Evolutionary conservation across 2,113 vertebrate genomes (phyloP).

Genomic region (Serranochromis macrocephalus): DNA sequence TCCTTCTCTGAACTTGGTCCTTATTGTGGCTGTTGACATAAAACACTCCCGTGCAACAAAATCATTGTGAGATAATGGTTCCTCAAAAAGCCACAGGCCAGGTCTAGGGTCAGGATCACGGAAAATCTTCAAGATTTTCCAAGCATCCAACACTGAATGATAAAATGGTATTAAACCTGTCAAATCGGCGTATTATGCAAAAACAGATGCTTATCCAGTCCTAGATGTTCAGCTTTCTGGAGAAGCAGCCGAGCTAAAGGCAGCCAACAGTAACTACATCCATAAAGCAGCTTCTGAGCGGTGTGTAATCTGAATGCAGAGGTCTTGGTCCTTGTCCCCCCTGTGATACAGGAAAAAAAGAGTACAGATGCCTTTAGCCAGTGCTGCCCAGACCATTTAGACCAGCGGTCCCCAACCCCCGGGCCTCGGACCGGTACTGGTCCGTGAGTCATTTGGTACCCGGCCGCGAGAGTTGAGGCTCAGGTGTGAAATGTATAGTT

Average conservation of each 20-base stretch:
- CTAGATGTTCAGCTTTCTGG: not conserved
- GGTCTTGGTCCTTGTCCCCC: not conserved
- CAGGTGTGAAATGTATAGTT: too few species aligned
- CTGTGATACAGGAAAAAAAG: not conserved
- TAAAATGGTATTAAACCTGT: not conserved
- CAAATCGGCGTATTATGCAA: fast-evolving
- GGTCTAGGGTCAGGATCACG: not conserved
- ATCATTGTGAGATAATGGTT: not conserved
- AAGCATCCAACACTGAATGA: not conserved
- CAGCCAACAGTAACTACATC: not conserved
- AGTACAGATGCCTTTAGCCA: not conserved
- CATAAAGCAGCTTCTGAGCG: not conserved
- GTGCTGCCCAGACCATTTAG: not conserved
- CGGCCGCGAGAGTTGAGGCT: too few species aligned
- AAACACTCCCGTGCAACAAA: not conserved
- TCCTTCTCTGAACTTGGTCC: not conserved
- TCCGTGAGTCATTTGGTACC: too few species aligned
- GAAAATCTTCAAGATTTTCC: not conserved
- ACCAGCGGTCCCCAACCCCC: not conserved
- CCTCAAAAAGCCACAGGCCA: not conserved
- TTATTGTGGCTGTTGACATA: not conserved
- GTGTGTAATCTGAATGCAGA: not conserved
- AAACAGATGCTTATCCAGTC: not conserved
- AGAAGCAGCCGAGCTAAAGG: not conserved
- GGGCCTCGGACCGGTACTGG: too few species aligned